Percentiles rank a stretch among this genome's conserved stretches.
Evolutionary conservation across 2,888 invertebrate genomes (phyloP).

Genomic region (Lumbricus terrestris): DNA sequence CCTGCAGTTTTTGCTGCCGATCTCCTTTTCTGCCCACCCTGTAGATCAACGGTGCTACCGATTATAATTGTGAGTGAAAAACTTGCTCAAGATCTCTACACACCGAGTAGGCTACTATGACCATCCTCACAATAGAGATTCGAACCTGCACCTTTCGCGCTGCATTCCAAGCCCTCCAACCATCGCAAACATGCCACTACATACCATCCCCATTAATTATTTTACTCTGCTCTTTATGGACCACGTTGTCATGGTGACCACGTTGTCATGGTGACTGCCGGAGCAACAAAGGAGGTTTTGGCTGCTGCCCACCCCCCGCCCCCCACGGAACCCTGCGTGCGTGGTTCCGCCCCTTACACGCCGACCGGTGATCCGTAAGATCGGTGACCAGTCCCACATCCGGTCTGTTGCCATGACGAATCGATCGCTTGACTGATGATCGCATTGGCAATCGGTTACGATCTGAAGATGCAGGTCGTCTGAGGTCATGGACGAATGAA

Average conservation of each 20-base stretch:
- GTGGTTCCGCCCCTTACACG: background rate
- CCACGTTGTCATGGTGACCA: background rate
- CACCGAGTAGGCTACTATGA: too few relatives aligned
- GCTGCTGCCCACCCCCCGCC: too few relatives aligned
- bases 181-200: too few relatives aligned
- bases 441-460: background rate
- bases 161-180: too few relatives aligned
- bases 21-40: too few relatives aligned
- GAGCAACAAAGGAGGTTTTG: background rate
- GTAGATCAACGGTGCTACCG: too few relatives aligned
- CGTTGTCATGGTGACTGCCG: background rate
- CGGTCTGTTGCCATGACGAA: background rate
- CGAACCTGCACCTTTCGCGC: too few relatives aligned
- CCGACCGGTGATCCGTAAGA: background rate
- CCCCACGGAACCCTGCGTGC: background rate
- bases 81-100: too few relatives aligned
- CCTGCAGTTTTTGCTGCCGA: too few relatives aligned
- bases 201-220: too few relatives aligned
- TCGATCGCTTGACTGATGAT: background rate
- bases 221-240: background rate
- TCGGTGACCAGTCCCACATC: background rate
- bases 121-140: too few relatives aligned
- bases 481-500: background rate
- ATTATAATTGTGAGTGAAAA: background rate
- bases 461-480: background rate